Evolutionary conservation across 2,113 vertebrate genomes (phyloP), one percentile per base, ranked within the genome.

Genomic region (Heterocephalus glaber): DNA sequence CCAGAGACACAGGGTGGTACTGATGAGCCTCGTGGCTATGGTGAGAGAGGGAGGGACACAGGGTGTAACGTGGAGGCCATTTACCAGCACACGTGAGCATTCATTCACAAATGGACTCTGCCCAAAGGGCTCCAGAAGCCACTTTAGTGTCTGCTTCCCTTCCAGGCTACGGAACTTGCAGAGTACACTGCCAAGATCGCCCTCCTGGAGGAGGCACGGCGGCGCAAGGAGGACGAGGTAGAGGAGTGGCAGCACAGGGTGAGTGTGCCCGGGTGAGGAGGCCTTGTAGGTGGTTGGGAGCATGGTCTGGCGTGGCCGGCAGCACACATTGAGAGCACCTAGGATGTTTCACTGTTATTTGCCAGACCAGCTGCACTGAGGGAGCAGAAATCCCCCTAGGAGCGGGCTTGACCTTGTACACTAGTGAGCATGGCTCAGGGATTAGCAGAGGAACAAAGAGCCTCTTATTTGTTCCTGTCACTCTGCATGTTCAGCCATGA

Each of bases 221-320:
- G 81, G 92, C 98, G 98, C 97, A 99, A 99, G 96, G 99, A 99
- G 96, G 98, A 98, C 2, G 99, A 99, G 95, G 99, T 99, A 0
- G 97, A 98, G 83, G 97, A 99, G 92, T 99, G 99, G 99, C 99
- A 99, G 96, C 98, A 98, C 96, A 98, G 98, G 98, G 99, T 99
- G 96, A 99, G 99, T 56, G 58, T 0, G 0, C 9, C 56, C 28
- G 14, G 1, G 0, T 19, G 38, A 28, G 10, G 2, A 41, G 14
- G 20, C 5, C 41, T 24, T 24, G 16, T 5, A 0, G 52, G 35
- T 0, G 2, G 33, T 14, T 5, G 5, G 11, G 0, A 20, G 10
- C 20, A 56, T 41, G 49, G 41, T 54, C 47, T 7, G 13, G 60
- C 20, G 56, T 13, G 26, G 60, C 33, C 6, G 30, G 13, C 20